Percentiles rank a stretch among this genome's conserved stretches.
Conservation (phyloP, 2,113 vertebrate species). For the Plecturocebus donacophilus region DNA sequence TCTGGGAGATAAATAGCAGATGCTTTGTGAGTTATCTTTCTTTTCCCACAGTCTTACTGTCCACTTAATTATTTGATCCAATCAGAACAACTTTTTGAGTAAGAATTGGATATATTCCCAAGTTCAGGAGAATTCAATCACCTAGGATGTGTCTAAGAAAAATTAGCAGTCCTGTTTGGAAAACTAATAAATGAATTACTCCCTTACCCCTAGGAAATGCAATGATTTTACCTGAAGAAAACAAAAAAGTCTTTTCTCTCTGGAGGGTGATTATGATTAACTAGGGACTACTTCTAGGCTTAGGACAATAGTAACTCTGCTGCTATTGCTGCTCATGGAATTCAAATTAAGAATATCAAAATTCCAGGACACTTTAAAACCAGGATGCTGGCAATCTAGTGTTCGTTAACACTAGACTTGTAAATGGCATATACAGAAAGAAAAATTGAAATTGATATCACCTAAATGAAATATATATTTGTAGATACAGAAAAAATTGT, state of each 20-base stretch:
- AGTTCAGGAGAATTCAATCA: not conserved
- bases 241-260: not conserved
- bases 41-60: not conserved
- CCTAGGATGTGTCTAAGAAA: not conserved
- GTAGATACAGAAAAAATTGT: not conserved
- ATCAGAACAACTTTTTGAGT: not conserved
- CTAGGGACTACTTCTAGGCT: not conserved
- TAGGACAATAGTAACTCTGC: not conserved
- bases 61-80: not conserved
- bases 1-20: constrained; percentile 58
- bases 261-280: not conserved
- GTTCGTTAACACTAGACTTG: not conserved
- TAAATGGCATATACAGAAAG: not conserved
- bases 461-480: not conserved
- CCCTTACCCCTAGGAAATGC: not conserved
- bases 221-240: not conserved
- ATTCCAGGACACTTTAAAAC: not conserved
- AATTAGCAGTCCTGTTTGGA: not conserved
- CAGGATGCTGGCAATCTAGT: not conserved
- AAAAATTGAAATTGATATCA: not conserved
- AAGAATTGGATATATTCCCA: not conserved
- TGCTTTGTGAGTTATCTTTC: not conserved
- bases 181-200: not conserved
- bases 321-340: not conserved
- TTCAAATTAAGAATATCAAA: not conserved